Base-by-base conservation (phyloP, 1,140 invertebrate genomes). In the Stegodyphus dumicola region DNA sequence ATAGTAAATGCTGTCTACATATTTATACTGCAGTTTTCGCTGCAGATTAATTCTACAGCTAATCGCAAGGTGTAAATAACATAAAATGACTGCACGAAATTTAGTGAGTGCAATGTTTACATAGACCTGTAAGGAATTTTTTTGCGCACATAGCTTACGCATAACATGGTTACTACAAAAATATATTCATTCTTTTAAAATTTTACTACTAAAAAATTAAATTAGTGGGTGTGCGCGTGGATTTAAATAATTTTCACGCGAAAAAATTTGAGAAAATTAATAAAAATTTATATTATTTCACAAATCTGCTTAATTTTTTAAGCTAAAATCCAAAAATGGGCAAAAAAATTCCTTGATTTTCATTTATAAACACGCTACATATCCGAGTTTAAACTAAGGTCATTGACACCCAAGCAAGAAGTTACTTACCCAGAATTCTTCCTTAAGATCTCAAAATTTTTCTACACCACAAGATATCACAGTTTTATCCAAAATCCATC, bases 401-500 rank as follows among this genome's bases (percentile, higher is more conserved):
- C 77, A 78, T 69, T 78, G 77, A 78, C 77, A 78, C 65, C 64
- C 64, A 52, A 64, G 6, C 7, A 54, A 78, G 77, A 78, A 78
- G 66, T 69, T 67, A 69, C 77, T 78, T 78, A 78, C 77, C 77
- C 9, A 11, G n/a, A n/a, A 33, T 49, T 69, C n/a, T 78, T 51
- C 51, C 17, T 67, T 18, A 15, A 67, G 11, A n/a, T 15, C 15
- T 7, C 13, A 67, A 67, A 67, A 67, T 17, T 67, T 67, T 67
- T 67, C 11, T 17, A 67, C 17, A 67, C 51, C 10, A 15, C 66
- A 17, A 6, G 5, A 11, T 13, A 48, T 77, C 18, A 60, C 51
- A 18, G 60, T 66, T 52, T 78, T 78, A 78, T 69, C 77, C 77
- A 78, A 78, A 78, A 78, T 78, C 77, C 77, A 78, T 78, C 65